Evolutionary conservation across 2,113 vertebrate genomes (phyloP), one percentile per base, ranked within the genome.

Genomic region (Brachypteracias leptosomus): DNA sequence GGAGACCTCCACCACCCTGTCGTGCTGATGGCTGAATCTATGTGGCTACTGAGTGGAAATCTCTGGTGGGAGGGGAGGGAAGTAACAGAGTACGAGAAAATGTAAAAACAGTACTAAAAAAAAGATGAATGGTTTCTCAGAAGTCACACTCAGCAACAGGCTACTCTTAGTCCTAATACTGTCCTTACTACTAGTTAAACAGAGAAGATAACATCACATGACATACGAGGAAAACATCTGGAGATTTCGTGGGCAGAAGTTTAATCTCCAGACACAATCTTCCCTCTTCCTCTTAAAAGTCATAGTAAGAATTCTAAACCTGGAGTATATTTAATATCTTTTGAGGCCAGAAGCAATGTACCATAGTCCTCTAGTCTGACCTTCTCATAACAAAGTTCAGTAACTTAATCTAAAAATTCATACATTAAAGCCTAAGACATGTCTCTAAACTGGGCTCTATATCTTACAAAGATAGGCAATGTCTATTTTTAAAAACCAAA

Each of bases 361-460:
- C 22, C 11, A 46, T 16, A 81, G 81, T 52, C 35, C 38, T 71
- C 66, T 46, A 55, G 28, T 40, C 25, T 46, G 87, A 89, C 54
- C 70, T 87, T 77, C 54, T 57, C 31, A 40, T 75, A 95, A 73
- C 44, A 94, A 13, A 90, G 61, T 33, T 65, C 77, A 89, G 57
- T 51, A 61, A 96, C 91, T 94, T 75, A 5, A 94, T 75, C 84
- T 86, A 87, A 90, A 94, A 87, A 89, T 76, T 73, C 71, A 77
- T 85, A 61, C 74, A 49, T 52, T 75, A 63, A 81, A 81, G 57
- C 62, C 57, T 35, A 88, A 86, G 70, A 49, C 62, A 67, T 25
- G 22, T 47, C 86, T 77, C 40, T 52, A 86, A 89, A 86, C 31
- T 21, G 33, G 44, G 71, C 33, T 44, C 36, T 59, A 13, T 63